Conservation (phyloP, 2,113 vertebrate genomes). For the Melanocharis versteri region DNA sequence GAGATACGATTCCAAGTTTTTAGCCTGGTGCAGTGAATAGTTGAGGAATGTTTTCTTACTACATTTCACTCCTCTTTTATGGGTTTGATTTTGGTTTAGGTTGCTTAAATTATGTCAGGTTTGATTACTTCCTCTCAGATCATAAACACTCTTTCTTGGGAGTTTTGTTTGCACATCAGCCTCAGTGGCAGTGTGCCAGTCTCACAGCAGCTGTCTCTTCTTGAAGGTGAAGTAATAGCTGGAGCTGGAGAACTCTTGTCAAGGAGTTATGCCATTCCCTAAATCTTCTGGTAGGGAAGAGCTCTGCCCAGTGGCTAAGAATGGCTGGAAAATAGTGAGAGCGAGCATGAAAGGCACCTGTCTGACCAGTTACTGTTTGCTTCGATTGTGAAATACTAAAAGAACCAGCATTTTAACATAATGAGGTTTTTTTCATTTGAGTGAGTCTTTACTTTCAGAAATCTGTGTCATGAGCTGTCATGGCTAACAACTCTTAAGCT, state of each 20-base stretch:
- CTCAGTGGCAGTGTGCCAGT: not conserved
- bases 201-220: not conserved
- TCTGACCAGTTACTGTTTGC: not conserved
- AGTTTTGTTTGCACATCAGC: not conserved
- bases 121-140: not conserved
- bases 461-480: not conserved
- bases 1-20: not conserved
- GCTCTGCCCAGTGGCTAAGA: not conserved
- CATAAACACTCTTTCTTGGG: not conserved
- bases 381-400: not conserved
- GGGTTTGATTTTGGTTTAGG: not conserved
- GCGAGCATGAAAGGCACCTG: not conserved
- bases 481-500: not conserved
- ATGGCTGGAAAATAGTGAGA: not conserved
- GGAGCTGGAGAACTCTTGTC: not conserved
- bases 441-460: not conserved
- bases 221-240: not conserved
- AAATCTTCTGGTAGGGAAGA: not conserved
- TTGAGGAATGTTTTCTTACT: not conserved
- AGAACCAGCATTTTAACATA: not conserved
- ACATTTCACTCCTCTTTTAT: not conserved
- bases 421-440: not conserved
- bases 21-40: not conserved
- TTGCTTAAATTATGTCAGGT: not conserved
- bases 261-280: not conserved